Conservation (phyloP, 37 sponge, comb jelly and placozoan genomes). For the Halisarca cf. caerulea region DNA sequence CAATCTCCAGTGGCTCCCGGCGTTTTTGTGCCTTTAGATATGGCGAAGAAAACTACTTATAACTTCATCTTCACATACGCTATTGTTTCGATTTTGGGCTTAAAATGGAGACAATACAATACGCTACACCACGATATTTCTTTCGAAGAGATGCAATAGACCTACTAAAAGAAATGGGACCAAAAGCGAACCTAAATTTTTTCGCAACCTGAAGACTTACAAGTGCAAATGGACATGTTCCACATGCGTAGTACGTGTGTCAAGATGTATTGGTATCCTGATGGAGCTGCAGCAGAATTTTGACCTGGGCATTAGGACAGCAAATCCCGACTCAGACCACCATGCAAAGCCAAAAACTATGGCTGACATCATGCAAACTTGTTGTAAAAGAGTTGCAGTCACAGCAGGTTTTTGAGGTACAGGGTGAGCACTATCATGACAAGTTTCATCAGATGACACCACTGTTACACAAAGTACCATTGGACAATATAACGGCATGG, state of each 20-base stretch:
- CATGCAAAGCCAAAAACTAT: background rate
- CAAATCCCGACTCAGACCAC: background rate
- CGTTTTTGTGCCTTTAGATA: too few relatives aligned
- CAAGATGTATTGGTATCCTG: background rate
- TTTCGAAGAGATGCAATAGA: too few relatives aligned
- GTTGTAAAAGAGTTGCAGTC: constrained; percentile 17
- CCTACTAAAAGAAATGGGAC: too few relatives aligned
- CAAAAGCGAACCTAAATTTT: too few relatives aligned
- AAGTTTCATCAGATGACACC: background rate
- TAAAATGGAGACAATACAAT: too few relatives aligned
- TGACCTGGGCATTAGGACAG: background rate
- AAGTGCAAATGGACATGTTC: too few relatives aligned
- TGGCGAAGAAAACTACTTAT: too few relatives aligned
- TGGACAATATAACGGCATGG: background rate
- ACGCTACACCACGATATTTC: too few relatives aligned
- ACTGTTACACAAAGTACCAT: background rate
- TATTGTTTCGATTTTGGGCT: too few relatives aligned
- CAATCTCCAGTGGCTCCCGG: too few relatives aligned
- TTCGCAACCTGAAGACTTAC: too few relatives aligned
- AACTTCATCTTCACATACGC: too few relatives aligned
- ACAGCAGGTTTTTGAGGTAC: background rate
- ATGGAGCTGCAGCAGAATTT: background rate
- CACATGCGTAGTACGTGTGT: background rate
- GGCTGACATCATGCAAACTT: constrained; percentile 30
- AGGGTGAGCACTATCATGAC: background rate